A percentile compares a stretch with the other conserved stretches of the same genome.
These are phyloP conservation scores for Spondyliosoma cantharus DNA, from an alignment of 2,797 vertebrate genomes.

Conservation along the genomic window DNA sequence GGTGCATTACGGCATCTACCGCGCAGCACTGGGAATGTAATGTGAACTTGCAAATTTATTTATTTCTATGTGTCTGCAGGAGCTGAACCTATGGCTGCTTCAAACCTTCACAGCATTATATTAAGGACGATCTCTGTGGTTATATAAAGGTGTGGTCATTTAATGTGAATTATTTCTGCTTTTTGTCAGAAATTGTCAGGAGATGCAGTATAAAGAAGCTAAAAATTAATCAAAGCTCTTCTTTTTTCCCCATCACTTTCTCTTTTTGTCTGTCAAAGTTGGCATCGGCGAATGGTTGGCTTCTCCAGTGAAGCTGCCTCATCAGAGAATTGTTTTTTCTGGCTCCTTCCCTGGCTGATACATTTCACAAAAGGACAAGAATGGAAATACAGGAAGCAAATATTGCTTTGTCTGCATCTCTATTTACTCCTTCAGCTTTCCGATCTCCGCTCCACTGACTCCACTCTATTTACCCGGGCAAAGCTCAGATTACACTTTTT, in stretches of 20 bases:
- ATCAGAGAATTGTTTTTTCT: conserved; percentile 42
- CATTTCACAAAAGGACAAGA: conserved; percentile 47
- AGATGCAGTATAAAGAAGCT: not conserved
- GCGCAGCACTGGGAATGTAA: conserved; percentile 43
- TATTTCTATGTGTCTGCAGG: conserved; percentile 11
- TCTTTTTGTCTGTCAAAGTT: conserved; percentile 19
- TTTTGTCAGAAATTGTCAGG: conserved; percentile 6
- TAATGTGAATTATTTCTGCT: not conserved
- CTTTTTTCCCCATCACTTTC: conserved; percentile 13
- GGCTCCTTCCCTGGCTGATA: conserved; percentile 30
- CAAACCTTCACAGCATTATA: not conserved
- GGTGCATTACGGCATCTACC: conserved; percentile 31
- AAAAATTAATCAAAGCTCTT: conserved; percentile 20
- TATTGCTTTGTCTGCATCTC: conserved; percentile 67
- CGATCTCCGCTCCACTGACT: conserved; percentile 54
- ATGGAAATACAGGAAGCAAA: conserved; percentile 60
- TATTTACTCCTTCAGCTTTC: conserved; percentile 58
- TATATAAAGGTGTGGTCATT: not conserved
- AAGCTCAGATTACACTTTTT: conserved; percentile 64
- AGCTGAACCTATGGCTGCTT: not conserved
- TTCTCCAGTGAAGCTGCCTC: conserved; percentile 29
- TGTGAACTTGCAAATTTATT: conserved; percentile 10
- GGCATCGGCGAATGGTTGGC: conserved; percentile 33
- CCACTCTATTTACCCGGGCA: conserved; percentile 62
- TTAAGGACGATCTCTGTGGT: not conserved